Conservation (phyloP, 2,888 invertebrate species). For the Drosophila borealis region DNA sequence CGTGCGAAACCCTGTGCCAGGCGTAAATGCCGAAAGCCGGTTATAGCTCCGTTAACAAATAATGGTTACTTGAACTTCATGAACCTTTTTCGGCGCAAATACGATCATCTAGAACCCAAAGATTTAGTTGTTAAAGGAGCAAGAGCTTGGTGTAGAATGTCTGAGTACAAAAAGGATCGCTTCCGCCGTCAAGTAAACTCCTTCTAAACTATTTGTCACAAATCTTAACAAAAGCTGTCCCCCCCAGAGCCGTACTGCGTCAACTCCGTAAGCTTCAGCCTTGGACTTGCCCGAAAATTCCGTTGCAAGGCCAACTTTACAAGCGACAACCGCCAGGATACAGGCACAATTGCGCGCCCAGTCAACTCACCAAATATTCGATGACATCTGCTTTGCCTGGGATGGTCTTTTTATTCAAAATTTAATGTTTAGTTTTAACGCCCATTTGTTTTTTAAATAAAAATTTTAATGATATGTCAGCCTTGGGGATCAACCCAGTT, state of each 20-base stretch:
- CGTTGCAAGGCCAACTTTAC: no score
- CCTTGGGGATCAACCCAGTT: no score
- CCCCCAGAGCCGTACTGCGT: no score
- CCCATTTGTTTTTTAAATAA: no score
- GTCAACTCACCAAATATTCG: not conserved
- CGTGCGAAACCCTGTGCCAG: not conserved
- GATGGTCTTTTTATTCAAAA: not conserved
- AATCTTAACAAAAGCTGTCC: no score
- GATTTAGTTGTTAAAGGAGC: slow-evolving; percentile 49
- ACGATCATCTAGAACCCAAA: slow-evolving; percentile 44
- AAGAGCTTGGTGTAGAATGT: slow-evolving; percentile 48
- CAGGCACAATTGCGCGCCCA: not conserved
- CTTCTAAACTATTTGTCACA: no score
- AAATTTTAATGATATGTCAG: no score
- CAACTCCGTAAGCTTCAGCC: no score
- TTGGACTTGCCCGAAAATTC: no score
- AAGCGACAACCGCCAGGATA: no score
- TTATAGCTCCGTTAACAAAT: slow-evolving; percentile 36
- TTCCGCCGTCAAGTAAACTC: slow-evolving; percentile 46
- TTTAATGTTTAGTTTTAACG: not conserved
- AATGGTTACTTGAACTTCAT: slow-evolving; percentile 59
- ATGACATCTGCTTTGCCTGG: not conserved
- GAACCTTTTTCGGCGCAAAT: slow-evolving; percentile 38
- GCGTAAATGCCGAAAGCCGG: slow-evolving; percentile 35
- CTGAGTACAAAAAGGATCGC: slow-evolving; percentile 34